These are phyloP conservation scores for Spisula subtruncata DNA, from an alignment of 2,888 invertebrate genomes.

Conservation along the genomic window DNA sequence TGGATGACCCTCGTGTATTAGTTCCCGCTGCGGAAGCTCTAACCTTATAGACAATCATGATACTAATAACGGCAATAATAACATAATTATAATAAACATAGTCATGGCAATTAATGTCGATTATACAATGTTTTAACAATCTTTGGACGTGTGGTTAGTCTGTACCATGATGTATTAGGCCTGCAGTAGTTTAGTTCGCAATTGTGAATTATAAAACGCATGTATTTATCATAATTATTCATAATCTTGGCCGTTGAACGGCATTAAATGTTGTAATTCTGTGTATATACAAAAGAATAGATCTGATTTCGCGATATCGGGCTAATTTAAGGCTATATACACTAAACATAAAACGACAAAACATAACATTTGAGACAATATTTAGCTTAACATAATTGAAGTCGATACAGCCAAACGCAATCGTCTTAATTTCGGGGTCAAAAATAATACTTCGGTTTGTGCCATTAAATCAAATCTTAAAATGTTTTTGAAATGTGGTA, in stretches of 20 bases:
- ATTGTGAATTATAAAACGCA: background rate
- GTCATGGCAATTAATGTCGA: no score
- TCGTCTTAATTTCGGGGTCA: background rate
- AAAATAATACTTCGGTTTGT: background rate
- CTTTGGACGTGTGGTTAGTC: background rate
- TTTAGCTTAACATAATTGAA: background rate
- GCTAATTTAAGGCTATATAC: background rate
- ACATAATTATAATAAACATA: no score
- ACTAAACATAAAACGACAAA: background rate
- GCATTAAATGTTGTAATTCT: background rate
- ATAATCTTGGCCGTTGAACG: background rate
- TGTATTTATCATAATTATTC: conserved; percentile 19
- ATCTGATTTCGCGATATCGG: background rate
- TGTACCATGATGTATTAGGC: background rate
- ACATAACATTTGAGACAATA: background rate
- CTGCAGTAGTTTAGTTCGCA: background rate
- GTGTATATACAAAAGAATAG: background rate
- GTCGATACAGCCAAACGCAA: background rate
- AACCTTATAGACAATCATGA: no score
- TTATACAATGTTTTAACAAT: background rate
- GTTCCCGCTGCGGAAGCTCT: no score
- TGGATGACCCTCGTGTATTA: no score
- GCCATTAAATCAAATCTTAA: background rate
- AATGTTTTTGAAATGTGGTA: background rate
- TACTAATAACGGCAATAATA: no score